These are phyloP conservation scores for Chiroxiphia lanceolata DNA, from an alignment of 2,797 vertebrate genomes.

Conservation along the genomic window DNA sequence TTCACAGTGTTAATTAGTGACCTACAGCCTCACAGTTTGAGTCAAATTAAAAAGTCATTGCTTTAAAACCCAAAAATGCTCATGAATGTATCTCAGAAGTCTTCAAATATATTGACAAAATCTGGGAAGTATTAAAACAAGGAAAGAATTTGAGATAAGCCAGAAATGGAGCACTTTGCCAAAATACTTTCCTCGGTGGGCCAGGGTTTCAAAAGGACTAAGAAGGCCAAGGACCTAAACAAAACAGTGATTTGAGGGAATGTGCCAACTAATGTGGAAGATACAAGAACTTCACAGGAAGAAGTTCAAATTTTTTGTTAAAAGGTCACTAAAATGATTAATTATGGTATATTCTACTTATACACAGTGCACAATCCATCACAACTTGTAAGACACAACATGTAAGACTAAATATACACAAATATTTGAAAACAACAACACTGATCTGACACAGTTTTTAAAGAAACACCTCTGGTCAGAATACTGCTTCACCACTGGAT, in stretches of 20 bases:
- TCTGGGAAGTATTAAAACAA: not conserved
- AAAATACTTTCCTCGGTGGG: not conserved
- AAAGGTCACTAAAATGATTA: not conserved
- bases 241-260: not conserved
- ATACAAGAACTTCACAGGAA: not conserved
- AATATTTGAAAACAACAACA: not conserved
- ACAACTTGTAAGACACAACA: not conserved
- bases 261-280: not conserved
- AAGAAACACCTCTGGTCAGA: not conserved
- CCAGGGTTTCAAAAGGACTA: not conserved
- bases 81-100: not conserved
- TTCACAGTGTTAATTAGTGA: not conserved
- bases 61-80: not conserved
- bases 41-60: not conserved
- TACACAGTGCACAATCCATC: not conserved
- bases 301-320: not conserved
- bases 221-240: not conserved
- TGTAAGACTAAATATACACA: not conserved
- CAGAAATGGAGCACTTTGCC: not conserved
- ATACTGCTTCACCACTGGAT: not conserved
- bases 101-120: not conserved
- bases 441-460: not conserved
- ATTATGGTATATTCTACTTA: not conserved
- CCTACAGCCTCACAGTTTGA: not conserved
- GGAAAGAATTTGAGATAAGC: not conserved